These are phyloP conservation scores for Dolichoris vasculosae DNA, from an alignment of 1,140 invertebrate genomes.

Conservation along the genomic window DNA sequence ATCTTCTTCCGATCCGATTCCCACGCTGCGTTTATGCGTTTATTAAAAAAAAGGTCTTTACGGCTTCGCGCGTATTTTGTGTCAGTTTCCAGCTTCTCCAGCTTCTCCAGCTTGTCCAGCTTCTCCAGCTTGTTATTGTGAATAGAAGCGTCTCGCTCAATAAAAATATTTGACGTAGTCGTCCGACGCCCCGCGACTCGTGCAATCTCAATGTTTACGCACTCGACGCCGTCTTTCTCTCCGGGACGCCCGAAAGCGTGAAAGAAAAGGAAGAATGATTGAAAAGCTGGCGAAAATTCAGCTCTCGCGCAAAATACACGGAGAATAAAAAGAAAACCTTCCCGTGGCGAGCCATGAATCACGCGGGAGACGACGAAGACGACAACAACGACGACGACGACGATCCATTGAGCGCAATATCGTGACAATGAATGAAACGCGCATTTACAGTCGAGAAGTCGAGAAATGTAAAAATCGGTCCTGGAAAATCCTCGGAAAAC, in stretches of 20 bases:
- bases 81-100: not conserved
- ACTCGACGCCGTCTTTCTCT: slow-evolving; percentile 20
- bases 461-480: slow-evolving; percentile 16
- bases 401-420: not conserved
- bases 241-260: not conserved
- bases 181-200: not conserved
- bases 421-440: slow-evolving; percentile 31
- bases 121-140: too few species aligned
- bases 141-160: slow-evolving; percentile 6
- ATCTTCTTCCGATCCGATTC: not conserved
- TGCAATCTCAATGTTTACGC: slow-evolving; percentile 37
- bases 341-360: slow-evolving; percentile 31
- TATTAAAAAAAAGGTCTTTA: not conserved
- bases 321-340: not conserved
- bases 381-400: too few species aligned
- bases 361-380: not conserved
- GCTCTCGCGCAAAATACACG: slow-evolving; percentile 20
- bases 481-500: slow-evolving; percentile 1
- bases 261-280: slow-evolving; percentile 13
- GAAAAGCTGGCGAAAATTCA: slow-evolving; percentile 44
- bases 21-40: not conserved
- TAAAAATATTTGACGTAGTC: slow-evolving; percentile 18
- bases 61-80: not conserved
- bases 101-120: too few species aligned
- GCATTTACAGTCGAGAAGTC: not conserved